A percentile compares a stretch with the other conserved stretches of the same genome.
Conservation (phyloP, 2,113 vertebrate genomes). For the Mormyrus iriodes region DNA sequence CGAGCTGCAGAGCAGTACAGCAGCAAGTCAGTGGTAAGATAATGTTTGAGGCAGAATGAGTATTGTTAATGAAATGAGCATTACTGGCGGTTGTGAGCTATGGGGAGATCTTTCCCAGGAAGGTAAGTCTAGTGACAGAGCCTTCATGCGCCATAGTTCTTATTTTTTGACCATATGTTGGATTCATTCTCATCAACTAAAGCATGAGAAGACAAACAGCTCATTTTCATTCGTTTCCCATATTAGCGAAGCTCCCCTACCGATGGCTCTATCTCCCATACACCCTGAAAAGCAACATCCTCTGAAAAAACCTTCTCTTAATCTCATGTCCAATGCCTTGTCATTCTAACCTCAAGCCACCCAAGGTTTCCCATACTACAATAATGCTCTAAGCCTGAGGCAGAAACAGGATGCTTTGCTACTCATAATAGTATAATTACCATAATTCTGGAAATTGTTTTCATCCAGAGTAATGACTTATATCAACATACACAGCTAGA, state of each 20-base stretch:
- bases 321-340: background rate
- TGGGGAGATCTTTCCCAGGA: background rate
- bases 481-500: background rate
- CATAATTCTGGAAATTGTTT: background rate
- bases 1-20: background rate
- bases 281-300: background rate
- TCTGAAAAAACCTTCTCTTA: background rate
- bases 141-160: background rate
- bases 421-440: background rate
- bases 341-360: background rate
- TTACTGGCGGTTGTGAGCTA: background rate
- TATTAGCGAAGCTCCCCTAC: background rate
- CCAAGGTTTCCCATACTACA: background rate
- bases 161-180: background rate
- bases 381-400: background rate
- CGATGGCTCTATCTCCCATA: background rate
- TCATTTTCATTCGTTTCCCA: background rate
- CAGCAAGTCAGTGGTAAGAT: background rate
- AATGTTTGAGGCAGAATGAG: background rate
- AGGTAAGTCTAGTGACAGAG: background rate
- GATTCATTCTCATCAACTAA: background rate
- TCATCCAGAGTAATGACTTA: background rate
- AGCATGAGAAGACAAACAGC: background rate
- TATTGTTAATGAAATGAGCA: background rate
- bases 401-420: background rate